Conservation (phyloP, 2,113 vertebrate species). For the Petrocephalus zakoni region DNA sequence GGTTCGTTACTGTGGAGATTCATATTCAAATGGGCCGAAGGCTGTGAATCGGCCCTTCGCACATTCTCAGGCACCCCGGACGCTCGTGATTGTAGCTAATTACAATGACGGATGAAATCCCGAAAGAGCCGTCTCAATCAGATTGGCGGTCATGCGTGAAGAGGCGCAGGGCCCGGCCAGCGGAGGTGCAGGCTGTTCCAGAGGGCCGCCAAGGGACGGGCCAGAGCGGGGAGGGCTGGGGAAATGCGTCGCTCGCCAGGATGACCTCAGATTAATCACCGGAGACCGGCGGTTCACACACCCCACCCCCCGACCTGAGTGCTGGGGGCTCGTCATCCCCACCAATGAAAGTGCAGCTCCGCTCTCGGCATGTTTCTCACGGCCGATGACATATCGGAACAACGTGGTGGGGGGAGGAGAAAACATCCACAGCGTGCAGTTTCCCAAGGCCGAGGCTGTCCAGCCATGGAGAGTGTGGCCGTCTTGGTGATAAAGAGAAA, state of each 20-base stretch:
- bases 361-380: slow-evolving; percentile 13
- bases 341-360: not conserved
- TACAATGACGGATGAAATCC: slow-evolving; percentile 76
- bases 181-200: slow-evolving; percentile 58
- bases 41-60: slow-evolving; percentile 71
- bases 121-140: slow-evolving; percentile 74
- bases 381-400: not conserved
- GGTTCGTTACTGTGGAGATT: slow-evolving; percentile 70
- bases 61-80: slow-evolving; percentile 77
- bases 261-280: slow-evolving; percentile 74
- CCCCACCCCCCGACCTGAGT: slow-evolving; percentile 35
- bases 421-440: not conserved
- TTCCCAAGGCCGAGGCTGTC: not conserved
- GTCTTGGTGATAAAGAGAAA: not conserved
- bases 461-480: not conserved
- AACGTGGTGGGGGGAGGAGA: not conserved
- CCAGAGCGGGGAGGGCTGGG: slow-evolving; percentile 32
- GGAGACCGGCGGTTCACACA: slow-evolving; percentile 59
- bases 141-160: slow-evolving; percentile 74
- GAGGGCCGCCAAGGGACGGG: slow-evolving; percentile 66
- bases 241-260: slow-evolving; percentile 49
- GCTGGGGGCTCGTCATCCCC: slow-evolving; percentile 38
- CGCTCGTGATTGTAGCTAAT: slow-evolving; percentile 80
- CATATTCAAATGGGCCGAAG: slow-evolving; percentile 79
- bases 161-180: slow-evolving; percentile 49